Percentiles rank a stretch among this genome's conserved stretches.
Conservation (phyloP, 2,888 invertebrate species). For the Sinelater perroti region DNA sequence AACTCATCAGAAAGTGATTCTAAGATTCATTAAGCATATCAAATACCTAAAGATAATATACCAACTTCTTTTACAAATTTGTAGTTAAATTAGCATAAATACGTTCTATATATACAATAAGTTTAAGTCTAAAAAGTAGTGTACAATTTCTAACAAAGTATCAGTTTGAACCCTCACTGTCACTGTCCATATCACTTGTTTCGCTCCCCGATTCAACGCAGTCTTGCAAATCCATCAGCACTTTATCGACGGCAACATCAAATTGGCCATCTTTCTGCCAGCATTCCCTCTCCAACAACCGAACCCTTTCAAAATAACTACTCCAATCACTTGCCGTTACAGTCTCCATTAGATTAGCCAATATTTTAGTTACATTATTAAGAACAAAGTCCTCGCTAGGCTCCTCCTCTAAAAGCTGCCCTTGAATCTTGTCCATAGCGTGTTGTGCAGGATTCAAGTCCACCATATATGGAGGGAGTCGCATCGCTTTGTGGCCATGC, state of each 20-base stretch:
- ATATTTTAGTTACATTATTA: not conserved
- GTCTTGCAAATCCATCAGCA: not conserved
- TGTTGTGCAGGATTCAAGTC: not conserved
- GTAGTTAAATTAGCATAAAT: too few relatives aligned
- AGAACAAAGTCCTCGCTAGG: not conserved
- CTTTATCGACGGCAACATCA: not conserved
- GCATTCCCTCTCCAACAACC: not conserved
- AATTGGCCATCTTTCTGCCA: conserved; percentile 1
- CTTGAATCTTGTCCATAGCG: not conserved
- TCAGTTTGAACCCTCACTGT: too few relatives aligned
- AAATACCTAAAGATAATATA: too few relatives aligned
- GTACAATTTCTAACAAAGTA: too few relatives aligned
- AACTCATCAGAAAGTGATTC: too few relatives aligned
- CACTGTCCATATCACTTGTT: not conserved
- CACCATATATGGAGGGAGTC: not conserved
- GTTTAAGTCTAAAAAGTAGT: too few relatives aligned
- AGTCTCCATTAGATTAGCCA: not conserved
- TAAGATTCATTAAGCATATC: too few relatives aligned
- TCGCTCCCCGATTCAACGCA: too few relatives aligned
- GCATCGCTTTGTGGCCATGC: not conserved
- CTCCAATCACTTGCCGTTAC: not conserved
- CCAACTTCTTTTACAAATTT: too few relatives aligned
- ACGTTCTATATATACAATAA: too few relatives aligned
- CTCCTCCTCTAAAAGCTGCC: not conserved
- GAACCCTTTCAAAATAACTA: not conserved